Conservation (phyloP, 2,888 invertebrate genomes). For the Catotricha subobsoleta region DNA sequence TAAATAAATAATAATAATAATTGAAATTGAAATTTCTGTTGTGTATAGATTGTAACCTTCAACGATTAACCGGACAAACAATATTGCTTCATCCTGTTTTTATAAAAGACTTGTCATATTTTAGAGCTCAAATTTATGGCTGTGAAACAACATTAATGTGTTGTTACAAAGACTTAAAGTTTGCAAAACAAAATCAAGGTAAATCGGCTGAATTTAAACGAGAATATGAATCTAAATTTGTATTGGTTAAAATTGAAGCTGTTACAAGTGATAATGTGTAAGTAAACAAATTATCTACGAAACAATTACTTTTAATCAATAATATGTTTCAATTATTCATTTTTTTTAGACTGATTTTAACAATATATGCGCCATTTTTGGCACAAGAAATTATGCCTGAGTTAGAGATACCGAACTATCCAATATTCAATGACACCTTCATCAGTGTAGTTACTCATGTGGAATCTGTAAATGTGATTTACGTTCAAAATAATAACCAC, state of each 20-base stretch:
- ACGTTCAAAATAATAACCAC: constrained; percentile 39
- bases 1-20: too few relatives aligned
- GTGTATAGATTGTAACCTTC: constrained; percentile 19
- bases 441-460: constrained; percentile 41
- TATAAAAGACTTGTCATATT: constrained; percentile 24
- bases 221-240: constrained; percentile 29
- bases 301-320: background rate
- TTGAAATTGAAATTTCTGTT: background rate
- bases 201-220: constrained; percentile 31
- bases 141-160: constrained; percentile 24
- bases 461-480: constrained; percentile 39
- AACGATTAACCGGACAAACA: constrained; percentile 24
- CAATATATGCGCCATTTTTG: background rate
- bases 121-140: constrained; percentile 24
- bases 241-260: constrained; percentile 22
- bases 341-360: constrained; percentile 12
- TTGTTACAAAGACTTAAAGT: constrained; percentile 25
- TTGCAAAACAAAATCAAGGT: constrained; percentile 23
- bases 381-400: constrained; percentile 25
- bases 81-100: constrained; percentile 23
- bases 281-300: too few relatives aligned
- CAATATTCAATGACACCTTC: constrained; percentile 41
- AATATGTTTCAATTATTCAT: background rate
- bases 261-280: constrained; percentile 28
- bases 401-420: constrained; percentile 41